Evolutionary conservation across 2,797 vertebrate species (phyloP).

Genomic region (Phoeniculus purpureus): DNA sequence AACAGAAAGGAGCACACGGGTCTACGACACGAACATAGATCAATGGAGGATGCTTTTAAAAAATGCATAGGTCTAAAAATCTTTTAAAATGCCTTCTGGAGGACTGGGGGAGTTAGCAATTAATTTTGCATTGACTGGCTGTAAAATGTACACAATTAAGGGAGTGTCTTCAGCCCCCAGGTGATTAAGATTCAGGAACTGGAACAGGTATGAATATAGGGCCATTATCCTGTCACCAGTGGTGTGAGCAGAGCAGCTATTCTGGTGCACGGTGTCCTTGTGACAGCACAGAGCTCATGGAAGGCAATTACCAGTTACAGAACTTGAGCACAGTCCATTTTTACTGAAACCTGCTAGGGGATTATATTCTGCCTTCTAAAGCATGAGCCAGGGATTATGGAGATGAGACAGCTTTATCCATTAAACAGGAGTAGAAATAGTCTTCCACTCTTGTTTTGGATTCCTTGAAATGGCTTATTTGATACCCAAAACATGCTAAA

Average conservation of each 20-base stretch:
- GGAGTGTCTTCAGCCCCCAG: neutral
- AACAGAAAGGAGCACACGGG: neutral
- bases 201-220: neutral
- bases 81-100: constrained; percentile 36
- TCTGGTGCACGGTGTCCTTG: neutral
- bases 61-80: constrained; percentile 47
- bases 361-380: neutral
- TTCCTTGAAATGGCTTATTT: neutral
- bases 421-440: neutral
- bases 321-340: neutral
- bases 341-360: neutral
- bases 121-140: constrained; percentile 42
- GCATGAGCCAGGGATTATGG: neutral
- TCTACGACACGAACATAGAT: constrained; percentile 43
- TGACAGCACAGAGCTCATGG: neutral
- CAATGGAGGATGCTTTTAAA: neutral
- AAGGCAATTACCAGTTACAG: neutral
- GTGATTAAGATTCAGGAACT: neutral
- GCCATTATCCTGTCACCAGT: neutral
- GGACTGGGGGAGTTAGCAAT: constrained; percentile 4
- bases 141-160: constrained; percentile 45
- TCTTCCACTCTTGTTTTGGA: neutral
- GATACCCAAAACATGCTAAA: neutral
- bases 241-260: neutral
- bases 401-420: neutral